Conservation (phyloP, 2,888 invertebrate genomes). For the Yponomeuta plumbellus region DNA sequence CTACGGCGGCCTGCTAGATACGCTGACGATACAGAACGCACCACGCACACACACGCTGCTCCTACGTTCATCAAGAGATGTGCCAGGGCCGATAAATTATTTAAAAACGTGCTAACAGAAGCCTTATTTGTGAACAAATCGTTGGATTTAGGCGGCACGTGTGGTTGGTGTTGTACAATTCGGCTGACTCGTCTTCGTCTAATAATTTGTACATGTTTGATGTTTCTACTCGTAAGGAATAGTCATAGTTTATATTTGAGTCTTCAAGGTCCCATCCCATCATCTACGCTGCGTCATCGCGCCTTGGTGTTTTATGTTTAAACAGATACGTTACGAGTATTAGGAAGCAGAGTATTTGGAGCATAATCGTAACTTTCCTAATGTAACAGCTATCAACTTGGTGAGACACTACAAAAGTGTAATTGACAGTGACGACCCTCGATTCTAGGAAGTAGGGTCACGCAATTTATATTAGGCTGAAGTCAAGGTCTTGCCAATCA, state of each 20-base stretch:
- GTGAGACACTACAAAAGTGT: slow-evolving; percentile 41
- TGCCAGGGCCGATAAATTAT: slow-evolving; percentile 54
- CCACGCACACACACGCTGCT: slow-evolving; percentile 39
- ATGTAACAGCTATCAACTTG: slow-evolving; percentile 1
- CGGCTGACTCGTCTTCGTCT: neutral
- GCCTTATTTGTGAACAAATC: neutral
- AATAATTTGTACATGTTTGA: neutral
- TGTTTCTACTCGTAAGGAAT: slow-evolving; percentile 15
- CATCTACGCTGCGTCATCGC: too few relatives aligned
- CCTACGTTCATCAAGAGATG: slow-evolving; percentile 31
- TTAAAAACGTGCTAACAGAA: slow-evolving; percentile 29
- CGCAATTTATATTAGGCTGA: slow-evolving; percentile 66
- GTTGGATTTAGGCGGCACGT: neutral
- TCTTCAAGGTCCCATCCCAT: slow-evolving; percentile 19
- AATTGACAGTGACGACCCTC: slow-evolving; percentile 61
- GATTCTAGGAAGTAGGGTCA: slow-evolving; percentile 68
- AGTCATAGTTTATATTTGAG: slow-evolving; percentile 20
- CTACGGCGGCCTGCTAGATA: slow-evolving; percentile 13
- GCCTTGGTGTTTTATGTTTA: neutral
- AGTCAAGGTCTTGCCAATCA: slow-evolving; percentile 71
- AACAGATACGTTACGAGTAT: neutral
- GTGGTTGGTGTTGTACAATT: neutral
- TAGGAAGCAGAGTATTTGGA: neutral
- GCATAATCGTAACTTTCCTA: slow-evolving; percentile 10
- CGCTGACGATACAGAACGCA: slow-evolving; percentile 11